These are phyloP conservation scores for Poeciliopsis infans DNA, from an alignment of 2,797 vertebrate genomes.

Conservation along the genomic window DNA sequence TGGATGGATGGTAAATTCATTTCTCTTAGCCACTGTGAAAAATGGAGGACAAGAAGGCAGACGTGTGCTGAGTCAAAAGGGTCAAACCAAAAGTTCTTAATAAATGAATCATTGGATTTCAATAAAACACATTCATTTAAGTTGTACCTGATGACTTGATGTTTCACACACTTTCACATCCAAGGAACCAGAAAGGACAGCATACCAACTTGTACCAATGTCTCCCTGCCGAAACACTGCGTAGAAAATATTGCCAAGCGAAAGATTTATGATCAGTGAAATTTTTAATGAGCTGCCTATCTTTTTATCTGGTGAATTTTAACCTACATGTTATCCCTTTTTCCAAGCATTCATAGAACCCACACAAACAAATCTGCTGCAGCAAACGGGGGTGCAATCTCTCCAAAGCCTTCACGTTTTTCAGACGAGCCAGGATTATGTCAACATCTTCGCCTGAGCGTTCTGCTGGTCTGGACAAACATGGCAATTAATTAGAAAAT, in stretches of 20 bases:
- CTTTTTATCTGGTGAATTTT: not conserved
- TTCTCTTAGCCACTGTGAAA: not conserved
- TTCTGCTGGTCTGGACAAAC: slow-evolving; percentile 86
- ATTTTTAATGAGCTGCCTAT: not conserved
- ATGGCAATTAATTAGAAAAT: not conserved
- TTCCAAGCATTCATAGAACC: slow-evolving; percentile 95
- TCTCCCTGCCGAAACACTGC: slow-evolving; percentile 97
- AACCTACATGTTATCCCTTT: slow-evolving; percentile 95
- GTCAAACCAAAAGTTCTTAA: not conserved
- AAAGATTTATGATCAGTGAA: not conserved
- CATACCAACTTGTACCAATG: slow-evolving; percentile 98
- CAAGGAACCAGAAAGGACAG: slow-evolving; percentile 95
- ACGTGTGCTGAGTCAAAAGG: not conserved
- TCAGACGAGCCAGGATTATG: slow-evolving; percentile 92
- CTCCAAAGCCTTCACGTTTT: slow-evolving; percentile 93
- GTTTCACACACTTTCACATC: slow-evolving; percentile 98
- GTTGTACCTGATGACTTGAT: slow-evolving; percentile 90
- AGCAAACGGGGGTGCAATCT: slow-evolving; percentile 92
- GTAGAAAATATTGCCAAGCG: slow-evolving; percentile 12
- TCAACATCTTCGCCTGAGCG: slow-evolving; percentile 95
- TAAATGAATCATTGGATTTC: not conserved
- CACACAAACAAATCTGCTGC: slow-evolving; percentile 94
- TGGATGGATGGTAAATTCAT: not conserved
- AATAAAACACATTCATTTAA: not conserved
- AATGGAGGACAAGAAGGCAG: not conserved